Percentiles rank a stretch among this genome's conserved stretches.
These are phyloP conservation scores for Apolygus lucorum DNA, from an alignment of 1,140 invertebrate species.

Conservation along the genomic window DNA sequence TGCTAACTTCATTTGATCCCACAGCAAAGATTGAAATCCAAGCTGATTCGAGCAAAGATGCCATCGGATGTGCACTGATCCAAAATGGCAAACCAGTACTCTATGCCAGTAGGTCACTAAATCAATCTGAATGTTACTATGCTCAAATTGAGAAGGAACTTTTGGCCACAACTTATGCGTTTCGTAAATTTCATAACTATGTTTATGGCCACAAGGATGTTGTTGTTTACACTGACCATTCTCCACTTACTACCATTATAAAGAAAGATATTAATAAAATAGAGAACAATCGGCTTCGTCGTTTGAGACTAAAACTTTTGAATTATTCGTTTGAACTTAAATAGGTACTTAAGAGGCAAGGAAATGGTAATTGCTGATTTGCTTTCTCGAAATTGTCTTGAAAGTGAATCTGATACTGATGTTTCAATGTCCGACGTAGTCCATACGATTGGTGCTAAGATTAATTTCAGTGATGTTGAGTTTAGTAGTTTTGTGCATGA, in stretches of 20 bases:
- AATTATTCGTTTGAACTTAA: constrained; percentile 34
- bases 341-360: constrained; percentile 41
- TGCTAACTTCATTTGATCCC: constrained; percentile 32
- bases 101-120: constrained; percentile 35
- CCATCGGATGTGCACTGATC: constrained; percentile 31
- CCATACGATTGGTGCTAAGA: constrained; percentile 29
- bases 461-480: constrained; percentile 29
- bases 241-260: constrained; percentile 35
- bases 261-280: constrained; percentile 39
- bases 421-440: constrained; percentile 27
- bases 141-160: constrained; percentile 32
- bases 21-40: constrained; percentile 29
- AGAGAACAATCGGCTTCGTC: constrained; percentile 39
- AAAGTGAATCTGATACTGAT: constrained; percentile 34
- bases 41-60: constrained; percentile 3
- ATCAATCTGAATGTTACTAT: constrained; percentile 32
- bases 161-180: constrained; percentile 32
- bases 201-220: constrained; percentile 30
- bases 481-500: constrained; percentile 33
- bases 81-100: constrained; percentile 37
- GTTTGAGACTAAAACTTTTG: constrained; percentile 35
- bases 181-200: constrained; percentile 32
- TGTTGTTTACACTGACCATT: constrained; percentile 31
- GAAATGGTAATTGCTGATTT: constrained; percentile 41
- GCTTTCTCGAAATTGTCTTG: constrained; percentile 35